Conservation (phyloP, 2,888 invertebrate species). For the Spisula subtruncata region DNA sequence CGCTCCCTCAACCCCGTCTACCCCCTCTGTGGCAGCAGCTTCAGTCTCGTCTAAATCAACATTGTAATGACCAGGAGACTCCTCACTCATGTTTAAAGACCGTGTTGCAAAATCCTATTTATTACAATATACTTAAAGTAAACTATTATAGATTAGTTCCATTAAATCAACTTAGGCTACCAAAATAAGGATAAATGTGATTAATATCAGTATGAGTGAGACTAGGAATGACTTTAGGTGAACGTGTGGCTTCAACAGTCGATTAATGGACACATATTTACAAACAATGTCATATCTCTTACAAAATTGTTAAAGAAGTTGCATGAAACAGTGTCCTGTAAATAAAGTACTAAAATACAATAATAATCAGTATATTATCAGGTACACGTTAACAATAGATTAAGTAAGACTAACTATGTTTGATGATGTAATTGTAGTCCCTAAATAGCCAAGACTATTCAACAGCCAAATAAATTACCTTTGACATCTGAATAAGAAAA, state of each 20-base stretch:
- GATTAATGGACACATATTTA: background rate
- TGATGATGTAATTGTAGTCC: too few species aligned
- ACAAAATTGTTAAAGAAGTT: background rate
- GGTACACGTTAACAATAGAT: too few species aligned
- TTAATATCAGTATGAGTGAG: too few species aligned
- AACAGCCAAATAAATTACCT: conserved; percentile 45
- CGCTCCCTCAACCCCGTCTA: conserved; percentile 52
- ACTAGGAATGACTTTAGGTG: too few species aligned
- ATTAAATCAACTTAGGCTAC: too few species aligned
- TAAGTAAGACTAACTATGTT: too few species aligned
- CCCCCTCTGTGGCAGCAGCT: conserved; percentile 37
- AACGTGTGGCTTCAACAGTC: background rate
- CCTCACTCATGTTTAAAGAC: conserved; percentile 79
- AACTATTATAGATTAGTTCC: too few species aligned
- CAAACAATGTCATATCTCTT: background rate
- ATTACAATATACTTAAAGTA: background rate
- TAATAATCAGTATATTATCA: too few species aligned
- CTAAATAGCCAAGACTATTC: background rate
- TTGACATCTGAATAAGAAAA: conserved; percentile 80
- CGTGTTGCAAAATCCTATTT: conserved; percentile 81
- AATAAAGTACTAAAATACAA: too few species aligned
- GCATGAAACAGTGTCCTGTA: background rate
- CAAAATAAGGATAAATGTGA: too few species aligned
- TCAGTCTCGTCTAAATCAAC: background rate
- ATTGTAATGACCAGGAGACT: conserved; percentile 63